Conservation (phyloP, 37 sponge, comb jelly and placozoan genomes). For the Oopsacas minuta region DNA sequence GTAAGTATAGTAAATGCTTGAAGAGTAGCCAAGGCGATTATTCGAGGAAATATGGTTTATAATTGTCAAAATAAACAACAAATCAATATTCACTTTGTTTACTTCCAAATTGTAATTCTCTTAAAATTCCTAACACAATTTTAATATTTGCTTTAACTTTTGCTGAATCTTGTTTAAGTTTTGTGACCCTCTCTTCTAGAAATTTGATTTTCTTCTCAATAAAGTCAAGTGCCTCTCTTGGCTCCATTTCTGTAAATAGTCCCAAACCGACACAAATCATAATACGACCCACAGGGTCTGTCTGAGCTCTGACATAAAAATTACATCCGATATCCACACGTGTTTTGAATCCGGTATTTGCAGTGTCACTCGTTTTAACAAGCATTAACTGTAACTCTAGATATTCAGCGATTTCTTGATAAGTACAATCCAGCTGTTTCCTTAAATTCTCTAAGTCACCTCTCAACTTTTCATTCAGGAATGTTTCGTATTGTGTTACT, state of each 20-base stretch:
- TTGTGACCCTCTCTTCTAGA: not conserved
- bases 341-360: not conserved
- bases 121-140: not conserved
- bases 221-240: not conserved
- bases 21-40: too few relatives aligned
- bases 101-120: conserved; percentile 18
- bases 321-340: conserved; percentile 1
- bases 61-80: too few relatives aligned
- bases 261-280: conserved; percentile 1
- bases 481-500: not conserved
- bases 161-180: not conserved
- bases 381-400: not conserved
- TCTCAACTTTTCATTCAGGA: not conserved
- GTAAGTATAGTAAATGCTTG: too few relatives aligned
- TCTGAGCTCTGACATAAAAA: not conserved
- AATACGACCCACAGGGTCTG: not conserved
- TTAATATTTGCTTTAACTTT: conserved; percentile 1
- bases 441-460: not conserved
- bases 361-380: not conserved
- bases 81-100: too few relatives aligned
- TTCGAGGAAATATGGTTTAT: too few relatives aligned
- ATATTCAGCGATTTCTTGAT: not conserved
- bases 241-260: not conserved
- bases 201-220: not conserved
- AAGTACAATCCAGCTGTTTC: not conserved